Evolutionary conservation across 2,113 vertebrate species (phyloP), one percentile per base, ranked within the genome.

Genomic region (Tupaia chinensis): DNA sequence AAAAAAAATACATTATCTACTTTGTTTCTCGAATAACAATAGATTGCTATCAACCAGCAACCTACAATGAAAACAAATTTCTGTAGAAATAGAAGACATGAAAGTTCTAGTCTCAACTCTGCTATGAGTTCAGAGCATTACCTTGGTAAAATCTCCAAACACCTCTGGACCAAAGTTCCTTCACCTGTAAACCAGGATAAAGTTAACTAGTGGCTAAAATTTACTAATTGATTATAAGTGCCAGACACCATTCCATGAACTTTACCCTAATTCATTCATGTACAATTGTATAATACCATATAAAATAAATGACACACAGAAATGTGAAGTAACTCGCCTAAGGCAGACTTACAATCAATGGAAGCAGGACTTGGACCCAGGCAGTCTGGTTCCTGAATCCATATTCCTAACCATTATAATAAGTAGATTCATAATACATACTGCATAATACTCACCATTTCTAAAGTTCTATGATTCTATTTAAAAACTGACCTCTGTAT

Each of bases 31-130:
- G 80, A 80, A 74, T 80, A 81, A 79, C 68, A 90, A 61, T 60
- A 88, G 78, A 93, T 34, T 69, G 29, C 22, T 53, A 74, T 74
- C n/a, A 66, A 77, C 68, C 73, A 68, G 27, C 68, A 74, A 58
- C 53, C 81, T 90, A 54, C 80, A 74, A 27, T 68, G 23, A 93
- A 95, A 79, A 54, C 73, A 85, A 86, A 54, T 68, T 73, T n/a
- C 60, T 90, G 58, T 32, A 19, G 23, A 73, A 73, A 85, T 27
- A 34, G 74, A 27, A 74, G 23, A 76, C 25, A 68, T 22, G 53
- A 44, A 44, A 68, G 4, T 61, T 54, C 56, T 16, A 69, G 7
- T 34, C 66, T 90, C 74, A 81, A 17, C 22, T 74, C 73, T 60
- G n/a, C 23, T 60, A 61, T 3, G 16, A 66, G 29, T 73, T 83